Conservation (phyloP, 2,797 vertebrate species). For the Squalus acanthias region DNA sequence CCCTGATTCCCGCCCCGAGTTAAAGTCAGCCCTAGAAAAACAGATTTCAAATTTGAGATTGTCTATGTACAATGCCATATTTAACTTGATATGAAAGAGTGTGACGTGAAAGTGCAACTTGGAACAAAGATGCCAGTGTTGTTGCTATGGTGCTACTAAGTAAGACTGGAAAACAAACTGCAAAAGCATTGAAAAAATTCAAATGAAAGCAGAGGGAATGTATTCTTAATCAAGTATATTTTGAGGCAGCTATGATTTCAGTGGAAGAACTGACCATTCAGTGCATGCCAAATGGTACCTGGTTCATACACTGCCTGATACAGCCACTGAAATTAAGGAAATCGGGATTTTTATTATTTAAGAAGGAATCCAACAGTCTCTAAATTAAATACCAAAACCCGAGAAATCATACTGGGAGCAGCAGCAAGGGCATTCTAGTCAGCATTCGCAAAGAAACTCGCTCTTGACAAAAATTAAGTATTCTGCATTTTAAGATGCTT, state of each 20-base stretch:
- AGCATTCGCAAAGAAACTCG: background rate
- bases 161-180: background rate
- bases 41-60: background rate
- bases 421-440: too few relatives aligned
- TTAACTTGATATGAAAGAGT: conserved; percentile 21
- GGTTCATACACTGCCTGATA: background rate
- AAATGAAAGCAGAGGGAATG: background rate
- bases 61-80: background rate
- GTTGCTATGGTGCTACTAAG: conserved; percentile 33
- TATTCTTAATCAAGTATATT: background rate
- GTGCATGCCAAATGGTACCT: background rate
- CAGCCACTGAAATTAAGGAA: background rate
- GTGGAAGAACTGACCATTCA: background rate
- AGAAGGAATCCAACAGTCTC: background rate
- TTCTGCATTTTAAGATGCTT: background rate
- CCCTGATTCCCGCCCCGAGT: background rate
- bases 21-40: background rate
- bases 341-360: background rate
- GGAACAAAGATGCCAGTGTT: background rate
- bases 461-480: background rate
- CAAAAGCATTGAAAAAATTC: background rate
- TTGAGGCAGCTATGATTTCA: background rate
- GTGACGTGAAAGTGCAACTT: conserved; percentile 6
- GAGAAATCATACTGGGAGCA: background rate
- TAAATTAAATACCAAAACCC: background rate